Evolutionary conservation across 2,888 invertebrate species (phyloP), one percentile per base, ranked within the genome.

Genomic region (Saturnia pavonia): DNA sequence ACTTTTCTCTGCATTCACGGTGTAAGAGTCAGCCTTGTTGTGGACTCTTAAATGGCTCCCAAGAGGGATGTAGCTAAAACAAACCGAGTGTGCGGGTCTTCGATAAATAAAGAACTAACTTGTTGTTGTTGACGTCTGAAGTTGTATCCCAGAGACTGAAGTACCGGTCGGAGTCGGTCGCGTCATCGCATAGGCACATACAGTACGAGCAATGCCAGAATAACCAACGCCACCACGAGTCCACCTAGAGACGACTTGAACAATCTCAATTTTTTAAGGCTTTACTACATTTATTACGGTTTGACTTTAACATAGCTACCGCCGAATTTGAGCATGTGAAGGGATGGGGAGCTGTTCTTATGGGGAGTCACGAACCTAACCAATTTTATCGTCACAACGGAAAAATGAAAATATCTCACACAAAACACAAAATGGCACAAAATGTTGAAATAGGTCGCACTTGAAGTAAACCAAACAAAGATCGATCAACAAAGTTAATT

Each of bases 131-230:
- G 72, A 95, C 90, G 85, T 96, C 94, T 0, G 96, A 90, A 0
- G 95, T 88, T 11, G 94, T 87, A 76, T 96, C 95, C 76, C 96
- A 94, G 72, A 98, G 94, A 85, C 97, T 98, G 90, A 98, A 96
- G 92, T 96, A 97, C 74, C 98, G 95, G 86, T 98, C 97, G 0
- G 97, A 97, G 76, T 94, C 93, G 1, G 94, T 95, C 73, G 94
- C 87, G 83, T 97, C 97, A 86, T 98, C 98, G 88, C 98, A 98
- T 60, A 97, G 94, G 82, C 98, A 98, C 92, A 98, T 96, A 88
- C 98, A 98, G 88, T 98, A 98, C 57, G 97, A 97, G 86, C 98
- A 98, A 87, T 96, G 96, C 97, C 97, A 98, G 91, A 98, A 96
- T 65, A 98, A 81, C 96, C 97, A 97, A 68, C 98, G 95, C 98